These are phyloP conservation scores for Ctenopoma kingsleyae DNA, from an alignment of 2,797 vertebrate species.

Conservation along the genomic window DNA sequence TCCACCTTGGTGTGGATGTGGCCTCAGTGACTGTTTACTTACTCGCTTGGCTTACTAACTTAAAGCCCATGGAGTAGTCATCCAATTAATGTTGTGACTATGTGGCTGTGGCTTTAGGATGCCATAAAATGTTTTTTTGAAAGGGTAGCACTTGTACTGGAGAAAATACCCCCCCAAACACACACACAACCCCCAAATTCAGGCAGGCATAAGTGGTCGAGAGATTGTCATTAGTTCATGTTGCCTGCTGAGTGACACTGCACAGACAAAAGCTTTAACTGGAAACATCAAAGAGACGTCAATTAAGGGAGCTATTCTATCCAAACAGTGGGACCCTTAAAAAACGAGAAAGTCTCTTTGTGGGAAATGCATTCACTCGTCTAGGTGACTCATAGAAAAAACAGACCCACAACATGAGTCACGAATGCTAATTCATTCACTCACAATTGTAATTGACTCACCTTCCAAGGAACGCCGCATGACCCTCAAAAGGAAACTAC, in stretches of 20 bases:
- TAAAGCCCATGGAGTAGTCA: slow-evolving; percentile 42
- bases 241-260: slow-evolving; percentile 71
- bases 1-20: slow-evolving; percentile 60
- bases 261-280: slow-evolving; percentile 70
- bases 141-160: slow-evolving; percentile 1
- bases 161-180: slow-evolving; percentile 20
- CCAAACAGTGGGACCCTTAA: slow-evolving; percentile 54
- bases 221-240: slow-evolving; percentile 66
- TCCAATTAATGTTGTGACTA: slow-evolving; percentile 59
- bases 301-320: slow-evolving; percentile 65
- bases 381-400: slow-evolving; percentile 71
- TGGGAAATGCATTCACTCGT: slow-evolving; percentile 56
- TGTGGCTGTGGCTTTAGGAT: slow-evolving; percentile 57
- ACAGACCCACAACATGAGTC: slow-evolving; percentile 65
- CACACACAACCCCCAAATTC: background rate
- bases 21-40: slow-evolving; percentile 60
- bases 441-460: slow-evolving; percentile 63
- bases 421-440: slow-evolving; percentile 64
- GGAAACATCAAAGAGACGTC: slow-evolving; percentile 69
- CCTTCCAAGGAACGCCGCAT: slow-evolving; percentile 61
- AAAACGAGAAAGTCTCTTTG: slow-evolving; percentile 52
- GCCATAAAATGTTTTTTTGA: slow-evolving; percentile 13
- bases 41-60: slow-evolving; percentile 52
- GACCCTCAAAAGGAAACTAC: slow-evolving; percentile 60
- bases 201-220: slow-evolving; percentile 6